A percentile compares a stretch with the other conserved stretches of the same genome.
These are phyloP conservation scores for Antrozous pallidus DNA, from an alignment of 2,797 vertebrate genomes.

Conservation along the genomic window DNA sequence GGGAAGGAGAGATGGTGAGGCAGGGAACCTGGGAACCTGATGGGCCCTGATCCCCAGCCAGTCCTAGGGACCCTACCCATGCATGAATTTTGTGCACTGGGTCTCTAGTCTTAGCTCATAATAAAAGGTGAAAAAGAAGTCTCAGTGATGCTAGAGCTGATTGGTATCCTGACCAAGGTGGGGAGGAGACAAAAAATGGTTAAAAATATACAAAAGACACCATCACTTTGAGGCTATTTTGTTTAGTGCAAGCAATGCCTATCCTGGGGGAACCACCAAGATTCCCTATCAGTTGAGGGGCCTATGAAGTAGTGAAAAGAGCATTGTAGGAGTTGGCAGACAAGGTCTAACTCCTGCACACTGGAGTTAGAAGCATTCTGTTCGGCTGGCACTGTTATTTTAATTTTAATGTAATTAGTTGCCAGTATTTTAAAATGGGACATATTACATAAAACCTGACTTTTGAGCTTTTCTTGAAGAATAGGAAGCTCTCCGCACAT, in stretches of 20 bases:
- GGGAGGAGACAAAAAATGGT: conserved; percentile 17
- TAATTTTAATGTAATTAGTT: conserved; percentile 46
- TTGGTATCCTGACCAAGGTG: neutral
- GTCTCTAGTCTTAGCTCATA: neutral
- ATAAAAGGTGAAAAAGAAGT: neutral
- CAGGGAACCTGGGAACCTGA: too few relatives aligned
- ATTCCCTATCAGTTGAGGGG: neutral
- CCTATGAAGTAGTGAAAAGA: neutral
- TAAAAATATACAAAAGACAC: conserved; percentile 19
- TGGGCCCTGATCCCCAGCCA: too few relatives aligned
- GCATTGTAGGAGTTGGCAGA: neutral
- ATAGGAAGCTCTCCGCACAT: neutral
- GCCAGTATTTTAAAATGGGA: conserved; percentile 24
- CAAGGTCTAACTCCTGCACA: neutral
- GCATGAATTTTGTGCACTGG: too few relatives aligned
- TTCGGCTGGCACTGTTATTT: conserved; percentile 1
- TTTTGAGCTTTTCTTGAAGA: conserved; percentile 11
- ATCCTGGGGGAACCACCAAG: neutral
- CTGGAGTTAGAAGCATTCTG: conserved; percentile 1
- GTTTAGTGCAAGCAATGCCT: neutral
- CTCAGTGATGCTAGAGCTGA: neutral
- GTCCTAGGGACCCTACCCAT: too few relatives aligned
- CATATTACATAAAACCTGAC: neutral
- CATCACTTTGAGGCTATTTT: neutral
- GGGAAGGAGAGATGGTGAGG: too few relatives aligned